Conservation (phyloP, 2,888 invertebrate species). For the Aphidoletes aphidimyza region DNA sequence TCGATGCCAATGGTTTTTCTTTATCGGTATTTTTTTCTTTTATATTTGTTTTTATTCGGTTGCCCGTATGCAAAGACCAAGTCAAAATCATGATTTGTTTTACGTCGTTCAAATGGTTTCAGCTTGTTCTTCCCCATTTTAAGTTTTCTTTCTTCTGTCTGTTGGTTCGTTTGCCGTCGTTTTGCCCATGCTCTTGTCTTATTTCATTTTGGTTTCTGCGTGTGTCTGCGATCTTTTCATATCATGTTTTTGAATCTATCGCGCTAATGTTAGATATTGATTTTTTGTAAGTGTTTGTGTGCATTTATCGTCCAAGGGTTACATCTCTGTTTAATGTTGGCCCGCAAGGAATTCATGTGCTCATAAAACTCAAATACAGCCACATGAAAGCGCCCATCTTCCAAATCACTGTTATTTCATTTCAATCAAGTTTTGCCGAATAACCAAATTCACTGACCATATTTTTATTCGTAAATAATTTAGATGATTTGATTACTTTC, state of each 20-base stretch:
- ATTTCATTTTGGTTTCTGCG: background rate
- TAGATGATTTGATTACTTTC: background rate
- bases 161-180: background rate
- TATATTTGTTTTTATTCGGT: conserved; percentile 2
- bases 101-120: background rate
- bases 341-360: conserved; percentile 44
- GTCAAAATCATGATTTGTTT: conserved; percentile 23
- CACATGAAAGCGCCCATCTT: background rate
- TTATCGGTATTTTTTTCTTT: background rate
- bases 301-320: conserved; percentile 23
- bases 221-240: background rate
- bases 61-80: conserved; percentile 27
- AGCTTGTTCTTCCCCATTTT: too few species aligned
- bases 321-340: conserved; percentile 45
- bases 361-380: background rate
- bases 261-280: conserved; percentile 37
- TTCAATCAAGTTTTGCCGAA: background rate
- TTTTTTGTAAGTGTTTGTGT: background rate
- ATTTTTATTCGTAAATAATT: too few species aligned
- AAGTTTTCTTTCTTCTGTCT: background rate
- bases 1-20: conserved; percentile 32
- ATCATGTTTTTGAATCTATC: conserved; percentile 23
- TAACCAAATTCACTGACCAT: too few species aligned
- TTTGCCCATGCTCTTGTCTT: background rate
- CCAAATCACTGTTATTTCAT: conserved; percentile 1